Base-by-base conservation (phyloP, 37 sponge, comb jelly and placozoan genomes). In the Aplysina aerophoba region DNA sequence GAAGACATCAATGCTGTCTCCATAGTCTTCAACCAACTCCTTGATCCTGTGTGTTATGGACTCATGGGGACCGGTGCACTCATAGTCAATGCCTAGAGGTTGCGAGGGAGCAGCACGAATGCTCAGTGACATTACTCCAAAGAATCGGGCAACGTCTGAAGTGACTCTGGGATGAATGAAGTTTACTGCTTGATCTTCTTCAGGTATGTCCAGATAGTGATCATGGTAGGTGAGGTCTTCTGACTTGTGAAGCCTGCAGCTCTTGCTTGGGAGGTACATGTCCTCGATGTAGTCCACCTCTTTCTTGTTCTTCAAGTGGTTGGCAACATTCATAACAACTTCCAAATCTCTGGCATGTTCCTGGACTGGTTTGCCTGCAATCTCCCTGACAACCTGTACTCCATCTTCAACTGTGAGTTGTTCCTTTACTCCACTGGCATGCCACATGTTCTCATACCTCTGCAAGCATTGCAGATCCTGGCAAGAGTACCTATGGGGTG, bases 1-100 rank as follows among this genome's bases (percentile, higher is more conserved):
- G 77, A 95, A 92, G 35, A 95, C 87, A 65, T 89, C 93, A 59
- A 87, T 87, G 40, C 88, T 68, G n/a, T 58, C 81, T 21, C 74
- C 85, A 63, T 95, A 95, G 6, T 88, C 96, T 54, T 84, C 55
- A n/a, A 95, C 81, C 11, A 90, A 85, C 1, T 75, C 83, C 4
- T 59, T 63, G 14, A 95, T 86, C n/a, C 96, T 79, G 28, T 73
- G 63, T 62, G 96, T 95, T 27, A 95, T 65, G 12, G 85, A 54
- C 41, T 95, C 90, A 73, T 84, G 59, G 35, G 74, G 90, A 12
- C 91, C 89, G 5, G 78, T 77, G 28, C 20, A 60, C 20, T 40
- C 79, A 56, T 83, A 93, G 1, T 63, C 37, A 21, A 88, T 36
- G 17, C 22, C 56, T 12, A 92, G 27, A 16, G 22, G 57, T 39